Percentiles rank a stretch among this genome's conserved stretches.
These are phyloP conservation scores for Oligia strigilis DNA, from an alignment of 2,888 invertebrate species.

Conservation along the genomic window DNA sequence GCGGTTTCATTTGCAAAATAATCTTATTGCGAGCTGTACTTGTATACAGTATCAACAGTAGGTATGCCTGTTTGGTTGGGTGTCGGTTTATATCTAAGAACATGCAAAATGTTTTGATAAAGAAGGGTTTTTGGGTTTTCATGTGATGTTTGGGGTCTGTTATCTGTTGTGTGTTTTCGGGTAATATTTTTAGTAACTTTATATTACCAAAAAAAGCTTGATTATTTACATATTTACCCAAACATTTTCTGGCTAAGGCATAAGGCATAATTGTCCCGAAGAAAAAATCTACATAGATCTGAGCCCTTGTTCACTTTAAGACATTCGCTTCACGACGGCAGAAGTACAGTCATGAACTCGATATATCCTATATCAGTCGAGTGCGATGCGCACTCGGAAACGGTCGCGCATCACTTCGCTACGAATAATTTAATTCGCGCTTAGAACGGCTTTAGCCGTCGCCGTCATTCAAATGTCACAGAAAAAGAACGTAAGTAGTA, in stretches of 20 bases:
- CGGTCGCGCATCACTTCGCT: neutral
- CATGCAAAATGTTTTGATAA: slow-evolving; percentile 2
- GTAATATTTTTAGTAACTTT: neutral
- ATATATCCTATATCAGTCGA: neutral
- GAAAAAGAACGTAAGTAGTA: neutral
- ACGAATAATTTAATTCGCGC: neutral
- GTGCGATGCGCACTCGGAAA: neutral
- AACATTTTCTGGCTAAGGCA: neutral
- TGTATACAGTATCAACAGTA: neutral
- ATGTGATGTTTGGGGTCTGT: neutral
- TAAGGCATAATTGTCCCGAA: no score
- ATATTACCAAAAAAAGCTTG: neutral
- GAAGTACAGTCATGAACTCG: no score
- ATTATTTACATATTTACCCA: neutral
- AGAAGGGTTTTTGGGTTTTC: slow-evolving; percentile 2
- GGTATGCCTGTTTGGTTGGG: neutral
- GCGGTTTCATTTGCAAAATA: slow-evolving; percentile 68
- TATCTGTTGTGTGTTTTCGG: neutral
- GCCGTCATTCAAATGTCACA: neutral
- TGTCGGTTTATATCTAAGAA: slow-evolving; percentile 28
- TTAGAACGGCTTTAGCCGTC: no score
- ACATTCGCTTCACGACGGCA: no score
- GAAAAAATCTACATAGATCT: no score
- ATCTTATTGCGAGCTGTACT: slow-evolving; percentile 52
- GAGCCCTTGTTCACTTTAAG: no score